Conservation (phyloP, 2,797 vertebrate species). For the Platyrinchus mystaceus region DNA sequence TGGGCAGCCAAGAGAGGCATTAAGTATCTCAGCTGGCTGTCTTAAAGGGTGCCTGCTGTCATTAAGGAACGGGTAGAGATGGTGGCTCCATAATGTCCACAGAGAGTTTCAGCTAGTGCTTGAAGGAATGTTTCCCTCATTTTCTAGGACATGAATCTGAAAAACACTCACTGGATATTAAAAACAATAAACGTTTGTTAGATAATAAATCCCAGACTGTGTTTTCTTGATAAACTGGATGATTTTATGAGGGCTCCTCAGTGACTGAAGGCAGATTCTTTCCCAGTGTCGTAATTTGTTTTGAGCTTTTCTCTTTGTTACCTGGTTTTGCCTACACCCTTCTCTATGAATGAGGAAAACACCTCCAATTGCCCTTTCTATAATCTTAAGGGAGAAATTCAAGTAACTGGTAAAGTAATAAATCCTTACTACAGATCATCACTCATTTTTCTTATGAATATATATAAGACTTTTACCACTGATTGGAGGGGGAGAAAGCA, state of each 20-base stretch:
- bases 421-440: constrained; percentile 38
- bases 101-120: not conserved
- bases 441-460: constrained; percentile 12
- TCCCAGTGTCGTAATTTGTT: not conserved
- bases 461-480: not conserved
- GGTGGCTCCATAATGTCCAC: not conserved
- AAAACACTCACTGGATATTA: constrained; percentile 25
- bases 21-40: not conserved
- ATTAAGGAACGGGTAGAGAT: not conserved
- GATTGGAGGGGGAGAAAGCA: not conserved
- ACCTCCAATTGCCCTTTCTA: not conserved
- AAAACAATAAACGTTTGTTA: constrained; percentile 45
- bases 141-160: constrained; percentile 17
- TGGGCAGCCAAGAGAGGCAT: not conserved
- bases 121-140: constrained; percentile 6
- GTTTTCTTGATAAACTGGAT: constrained; percentile 1
- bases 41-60: not conserved
- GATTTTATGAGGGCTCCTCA: not conserved
- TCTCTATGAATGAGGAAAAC: not conserved
- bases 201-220: constrained; percentile 42
- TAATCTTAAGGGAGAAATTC: constrained; percentile 35
- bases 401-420: constrained; percentile 44
- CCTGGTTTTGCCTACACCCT: not conserved
- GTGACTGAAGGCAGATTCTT: constrained; percentile 31
- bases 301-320: constrained; percentile 10